Evolutionary conservation across 2,797 vertebrate species (phyloP).

Genomic region (Leptoclinus maculatus): DNA sequence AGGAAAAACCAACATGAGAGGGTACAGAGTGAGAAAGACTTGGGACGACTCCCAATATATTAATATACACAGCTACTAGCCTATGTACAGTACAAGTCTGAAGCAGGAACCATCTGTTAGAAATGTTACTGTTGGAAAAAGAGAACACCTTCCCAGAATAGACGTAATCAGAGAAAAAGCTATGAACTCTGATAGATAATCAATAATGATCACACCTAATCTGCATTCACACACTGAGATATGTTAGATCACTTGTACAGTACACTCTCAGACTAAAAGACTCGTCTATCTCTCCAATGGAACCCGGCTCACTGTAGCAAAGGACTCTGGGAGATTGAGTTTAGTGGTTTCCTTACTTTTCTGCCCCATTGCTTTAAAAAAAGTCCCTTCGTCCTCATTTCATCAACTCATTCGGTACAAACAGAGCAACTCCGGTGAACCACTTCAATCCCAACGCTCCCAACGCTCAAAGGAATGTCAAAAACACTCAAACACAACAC

Average conservation of each 20-base stretch:
- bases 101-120: constrained; percentile 16
- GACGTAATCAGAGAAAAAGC: constrained; percentile 43
- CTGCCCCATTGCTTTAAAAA: neutral
- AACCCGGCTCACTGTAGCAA: constrained; percentile 80
- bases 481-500: constrained; percentile 20
- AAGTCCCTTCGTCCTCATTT: neutral
- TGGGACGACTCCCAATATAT: constrained; percentile 79
- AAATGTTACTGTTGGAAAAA: neutral
- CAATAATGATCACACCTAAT: constrained; percentile 56
- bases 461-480: constrained; percentile 60
- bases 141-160: constrained; percentile 26
- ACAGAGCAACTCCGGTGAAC: constrained; percentile 26
- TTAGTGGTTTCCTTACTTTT: constrained; percentile 68
- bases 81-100: constrained; percentile 74
- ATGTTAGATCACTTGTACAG: constrained; percentile 48
- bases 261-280: constrained; percentile 46
- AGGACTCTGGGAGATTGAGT: constrained; percentile 78
- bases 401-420: constrained; percentile 5
- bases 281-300: constrained; percentile 46
- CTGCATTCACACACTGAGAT: constrained; percentile 70
- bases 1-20: constrained; percentile 47
- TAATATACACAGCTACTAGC: constrained; percentile 82
- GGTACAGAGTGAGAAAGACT: constrained; percentile 52
- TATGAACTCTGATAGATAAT: constrained; percentile 63
- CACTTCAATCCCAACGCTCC: constrained; percentile 56